Evolutionary conservation across 2,888 invertebrate genomes (phyloP).

Genomic region (Eudemis profundana): DNA sequence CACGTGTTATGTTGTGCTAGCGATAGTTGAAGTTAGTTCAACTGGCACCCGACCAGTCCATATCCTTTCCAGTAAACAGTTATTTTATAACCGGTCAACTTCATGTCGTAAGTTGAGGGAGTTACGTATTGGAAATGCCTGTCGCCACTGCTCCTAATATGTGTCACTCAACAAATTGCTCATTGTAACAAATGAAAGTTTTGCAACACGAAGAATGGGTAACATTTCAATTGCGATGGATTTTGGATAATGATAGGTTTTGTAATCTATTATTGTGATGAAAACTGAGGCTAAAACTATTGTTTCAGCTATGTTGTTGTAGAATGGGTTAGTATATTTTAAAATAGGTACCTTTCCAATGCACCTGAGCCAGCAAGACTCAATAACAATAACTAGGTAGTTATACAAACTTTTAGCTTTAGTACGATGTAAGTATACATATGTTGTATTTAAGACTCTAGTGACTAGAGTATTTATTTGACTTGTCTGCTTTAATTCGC

Average conservation of each 20-base stretch:
- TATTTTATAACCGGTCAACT: constrained; percentile 30
- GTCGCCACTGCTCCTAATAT: constrained; percentile 24
- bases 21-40: constrained; percentile 5
- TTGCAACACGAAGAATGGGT: constrained; percentile 16
- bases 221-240: constrained; percentile 28
- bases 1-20: no score
- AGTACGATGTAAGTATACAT: no score
- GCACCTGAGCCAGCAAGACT: no score
- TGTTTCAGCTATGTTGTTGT: not conserved
- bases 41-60: constrained; percentile 10
- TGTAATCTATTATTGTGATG: constrained; percentile 19
- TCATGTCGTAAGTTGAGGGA: constrained; percentile 18
- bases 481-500: no score
- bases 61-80: constrained; percentile 26
- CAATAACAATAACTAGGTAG: no score
- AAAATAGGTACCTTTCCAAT: no score
- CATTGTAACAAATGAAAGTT: constrained; percentile 29
- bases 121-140: constrained; percentile 27
- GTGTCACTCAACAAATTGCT: constrained; percentile 32
- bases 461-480: no score
- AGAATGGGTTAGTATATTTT: not conserved
- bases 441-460: no score
- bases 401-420: no score
- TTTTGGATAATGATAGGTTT: constrained; percentile 23
- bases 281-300: constrained; percentile 6